These are phyloP conservation scores for Corythornis madagascariensis DNA, from an alignment of 2,113 vertebrate genomes.

Conservation along the genomic window DNA sequence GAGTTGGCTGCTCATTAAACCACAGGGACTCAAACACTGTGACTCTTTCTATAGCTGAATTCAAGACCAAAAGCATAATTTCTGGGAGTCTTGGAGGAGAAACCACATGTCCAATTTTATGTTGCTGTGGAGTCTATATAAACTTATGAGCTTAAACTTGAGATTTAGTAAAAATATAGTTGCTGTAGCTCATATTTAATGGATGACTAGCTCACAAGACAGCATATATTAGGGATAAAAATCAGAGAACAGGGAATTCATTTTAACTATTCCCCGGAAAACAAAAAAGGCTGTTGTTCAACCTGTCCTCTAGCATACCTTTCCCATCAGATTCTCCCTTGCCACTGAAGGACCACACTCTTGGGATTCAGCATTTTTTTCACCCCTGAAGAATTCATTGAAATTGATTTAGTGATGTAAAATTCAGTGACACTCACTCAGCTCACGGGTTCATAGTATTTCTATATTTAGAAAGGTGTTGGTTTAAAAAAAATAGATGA, in stretches of 20 bases:
- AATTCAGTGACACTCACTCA: background rate
- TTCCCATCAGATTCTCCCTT: background rate
- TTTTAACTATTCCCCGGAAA: background rate
- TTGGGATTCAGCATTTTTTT: background rate
- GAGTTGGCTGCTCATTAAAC: background rate
- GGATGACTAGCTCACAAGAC: background rate
- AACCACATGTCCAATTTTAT: background rate
- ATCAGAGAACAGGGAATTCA: background rate
- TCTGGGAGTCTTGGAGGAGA: background rate
- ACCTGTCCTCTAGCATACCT: background rate
- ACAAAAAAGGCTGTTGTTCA: background rate
- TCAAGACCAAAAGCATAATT: background rate
- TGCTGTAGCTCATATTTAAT: background rate
- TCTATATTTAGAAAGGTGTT: background rate
- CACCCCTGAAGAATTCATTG: background rate
- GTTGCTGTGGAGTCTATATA: background rate
- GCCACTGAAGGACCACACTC: background rate
- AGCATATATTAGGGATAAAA: background rate
- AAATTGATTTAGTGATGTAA: background rate
- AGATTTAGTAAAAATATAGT: background rate
- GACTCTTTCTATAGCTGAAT: background rate
- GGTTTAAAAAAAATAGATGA: background rate
- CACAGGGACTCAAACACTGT: background rate
- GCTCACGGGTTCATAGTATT: background rate
- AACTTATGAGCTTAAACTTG: background rate